Base-by-base conservation (phyloP, 2,797 vertebrate species). In the Acanthurus lineatus region DNA sequence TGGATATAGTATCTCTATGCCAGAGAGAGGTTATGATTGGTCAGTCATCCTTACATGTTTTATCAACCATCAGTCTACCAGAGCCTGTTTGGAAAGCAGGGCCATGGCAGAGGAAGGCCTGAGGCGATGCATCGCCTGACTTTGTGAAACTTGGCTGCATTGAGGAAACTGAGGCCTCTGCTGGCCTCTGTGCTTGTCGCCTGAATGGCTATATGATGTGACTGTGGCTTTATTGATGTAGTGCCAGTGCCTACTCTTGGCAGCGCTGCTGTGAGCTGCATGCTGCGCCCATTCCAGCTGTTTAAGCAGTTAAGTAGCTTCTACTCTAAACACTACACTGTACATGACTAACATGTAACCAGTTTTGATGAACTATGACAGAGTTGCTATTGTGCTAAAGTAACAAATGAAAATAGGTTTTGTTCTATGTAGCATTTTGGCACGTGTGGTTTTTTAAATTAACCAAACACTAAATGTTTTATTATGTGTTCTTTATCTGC, bases 171-270 rank as follows among this genome's bases (percentile, higher is more conserved):
- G 70, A 76, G 69, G 54, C 65, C 57, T 57, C 59, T 38, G 22
- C 19, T 71, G 62, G 68, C 52, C 19, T 5, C 14, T 15, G 28
- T 67, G 47, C 25, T 38, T 58, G 73, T 62, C 69, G 38, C 48
- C 69, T 45, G n/a, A 73, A 73, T 69, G 59, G 61, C 53, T 15
- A 6, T 73, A 58, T 81, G 76, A 86, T 73, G 62, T 16, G 76
- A 65, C 35, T n/a, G 42, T 14, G 68, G 62, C 51, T 73, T 66
- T 61, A 77, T 42, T 88, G 85, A 92, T 85, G 82, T 72, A 19
- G 47, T 69, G 79, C 81, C 86, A 86, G 67, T 19, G 19, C 35
- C 53, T 80, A 64, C 83, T 73, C 62, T 76, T 85, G 81, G 73
- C 81, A 75, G 40, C 11, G 12, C 44, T 71, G 60, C 79, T 57